phyloP scores from a whole-genome alignment of 1,140 invertebrate species.

The Rhopalosiphum padi region DNA sequence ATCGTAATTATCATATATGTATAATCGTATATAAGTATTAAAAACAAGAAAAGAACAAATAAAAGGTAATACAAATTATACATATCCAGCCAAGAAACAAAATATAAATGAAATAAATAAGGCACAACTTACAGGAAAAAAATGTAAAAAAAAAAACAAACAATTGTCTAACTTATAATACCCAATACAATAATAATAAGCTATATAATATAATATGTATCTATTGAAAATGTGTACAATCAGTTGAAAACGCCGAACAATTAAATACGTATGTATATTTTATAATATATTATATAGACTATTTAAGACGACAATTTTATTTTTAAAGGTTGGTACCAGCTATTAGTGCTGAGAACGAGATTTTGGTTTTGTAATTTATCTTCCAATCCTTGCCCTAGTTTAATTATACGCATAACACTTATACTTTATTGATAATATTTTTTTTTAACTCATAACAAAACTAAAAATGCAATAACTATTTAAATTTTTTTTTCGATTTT shows the following conservation, averaged over 20 bases:
- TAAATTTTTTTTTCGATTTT: slow-evolving; percentile 35
- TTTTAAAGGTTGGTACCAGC: slow-evolving; percentile 6
- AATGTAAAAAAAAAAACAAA: slow-evolving; percentile 35
- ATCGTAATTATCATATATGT: slow-evolving; percentile 8
- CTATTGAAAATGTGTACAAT: slow-evolving; percentile 24
- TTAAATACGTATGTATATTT: slow-evolving; percentile 24
- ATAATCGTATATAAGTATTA: slow-evolving; percentile 33
- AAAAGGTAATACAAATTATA: slow-evolving; percentile 36
- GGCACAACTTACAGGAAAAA: slow-evolving; percentile 53
- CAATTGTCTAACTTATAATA: slow-evolving; percentile 42
- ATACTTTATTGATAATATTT: slow-evolving; percentile 58
- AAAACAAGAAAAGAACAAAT: slow-evolving; percentile 21
- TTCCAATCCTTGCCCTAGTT: slow-evolving; percentile 52
- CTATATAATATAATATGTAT: slow-evolving; percentile 16
- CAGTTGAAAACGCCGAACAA: slow-evolving; percentile 27
- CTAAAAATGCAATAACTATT: slow-evolving; percentile 58
- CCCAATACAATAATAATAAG: slow-evolving; percentile 41
- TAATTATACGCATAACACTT: slow-evolving; percentile 57
- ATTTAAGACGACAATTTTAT: slow-evolving; percentile 29
- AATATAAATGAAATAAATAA: slow-evolving; percentile 41
- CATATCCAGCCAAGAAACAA: slow-evolving; percentile 39
- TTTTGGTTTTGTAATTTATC: slow-evolving; percentile 56
- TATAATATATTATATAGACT: slow-evolving; percentile 26
- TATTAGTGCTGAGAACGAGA: slow-evolving; percentile 42
- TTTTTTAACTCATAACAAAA: slow-evolving; percentile 57